phyloP scores from a whole-genome alignment of 2,797 vertebrate genomes.

The Aeoliscus strigatus region DNA sequence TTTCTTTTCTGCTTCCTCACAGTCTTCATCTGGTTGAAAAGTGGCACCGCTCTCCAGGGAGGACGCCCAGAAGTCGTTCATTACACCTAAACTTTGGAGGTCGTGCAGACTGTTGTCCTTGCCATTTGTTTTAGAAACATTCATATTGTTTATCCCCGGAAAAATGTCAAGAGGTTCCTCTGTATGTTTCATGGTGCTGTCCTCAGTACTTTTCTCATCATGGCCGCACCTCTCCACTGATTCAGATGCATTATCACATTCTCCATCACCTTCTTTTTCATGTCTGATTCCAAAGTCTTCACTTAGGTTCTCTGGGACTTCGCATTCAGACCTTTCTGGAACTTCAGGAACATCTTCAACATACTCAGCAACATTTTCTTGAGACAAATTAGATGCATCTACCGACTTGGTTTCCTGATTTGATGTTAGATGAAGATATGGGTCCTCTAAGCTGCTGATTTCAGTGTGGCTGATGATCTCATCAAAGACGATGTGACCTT shows the following conservation, averaged over 20 bases:
- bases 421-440: no score
- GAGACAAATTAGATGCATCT: conserved; percentile 3
- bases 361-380: conserved; percentile 15
- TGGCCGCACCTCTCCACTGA: conserved; percentile 7
- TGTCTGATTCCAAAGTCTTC: conserved; percentile 19
- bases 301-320: conserved; percentile 29
- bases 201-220: conserved; percentile 5
- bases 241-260: conserved; percentile 5
- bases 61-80: conserved; percentile 62
- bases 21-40: conserved; percentile 34
- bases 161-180: conserved; percentile 24
- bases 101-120: conserved; percentile 39
- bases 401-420: no score
- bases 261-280: conserved; percentile 6
- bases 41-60: conserved; percentile 56
- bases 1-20: conserved; percentile 21
- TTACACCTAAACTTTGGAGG: conserved; percentile 41
- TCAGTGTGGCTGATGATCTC: conserved; percentile 35
- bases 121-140: no score
- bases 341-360: conserved; percentile 16
- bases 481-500: conserved; percentile 23
- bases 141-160: no score
- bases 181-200: conserved; percentile 6
- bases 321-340: conserved; percentile 41
- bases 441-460: conserved; percentile 36